These are phyloP conservation scores for Muscidifurax raptorellus DNA, from an alignment of 1,140 invertebrate species.

Conservation along the genomic window DNA sequence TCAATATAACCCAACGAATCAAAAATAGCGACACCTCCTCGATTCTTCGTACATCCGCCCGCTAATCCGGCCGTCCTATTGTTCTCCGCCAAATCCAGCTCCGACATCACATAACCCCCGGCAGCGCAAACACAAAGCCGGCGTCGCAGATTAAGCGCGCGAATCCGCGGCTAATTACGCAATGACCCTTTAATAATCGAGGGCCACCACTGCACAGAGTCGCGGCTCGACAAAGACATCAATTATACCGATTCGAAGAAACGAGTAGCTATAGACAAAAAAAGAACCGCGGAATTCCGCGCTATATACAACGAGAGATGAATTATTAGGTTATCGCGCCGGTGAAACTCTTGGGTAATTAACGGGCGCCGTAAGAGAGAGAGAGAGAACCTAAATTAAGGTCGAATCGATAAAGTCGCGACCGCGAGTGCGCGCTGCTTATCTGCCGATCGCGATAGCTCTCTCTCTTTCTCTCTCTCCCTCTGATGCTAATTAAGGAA, in stretches of 20 bases:
- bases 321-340: constrained; percentile 34
- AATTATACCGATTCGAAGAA: constrained; percentile 33
- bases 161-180: constrained; percentile 24
- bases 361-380: constrained; percentile 13
- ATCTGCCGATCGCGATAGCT: constrained; percentile 38
- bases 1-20: too few relatives aligned
- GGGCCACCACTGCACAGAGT: not conserved
- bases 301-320: constrained; percentile 27
- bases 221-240: constrained; percentile 37
- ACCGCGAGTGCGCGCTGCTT: not conserved
- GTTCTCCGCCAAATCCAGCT: too few relatives aligned
- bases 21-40: too few relatives aligned
- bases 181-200: constrained; percentile 31
- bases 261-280: not conserved
- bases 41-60: too few relatives aligned
- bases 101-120: too few relatives aligned
- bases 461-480: not conserved
- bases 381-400: constrained; percentile 42
- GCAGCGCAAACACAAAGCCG: not conserved
- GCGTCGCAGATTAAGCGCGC: not conserved
- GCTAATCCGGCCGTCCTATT: too few relatives aligned
- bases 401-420: constrained; percentile 44
- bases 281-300: not conserved
- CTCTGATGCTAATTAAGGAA: constrained; percentile 39
- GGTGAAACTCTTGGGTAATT: constrained; percentile 40